Percentiles rank a stretch among this genome's conserved stretches.
phyloP scores from a whole-genome alignment of 2,113 vertebrate genomes.

The Megaceryle torquata region DNA sequence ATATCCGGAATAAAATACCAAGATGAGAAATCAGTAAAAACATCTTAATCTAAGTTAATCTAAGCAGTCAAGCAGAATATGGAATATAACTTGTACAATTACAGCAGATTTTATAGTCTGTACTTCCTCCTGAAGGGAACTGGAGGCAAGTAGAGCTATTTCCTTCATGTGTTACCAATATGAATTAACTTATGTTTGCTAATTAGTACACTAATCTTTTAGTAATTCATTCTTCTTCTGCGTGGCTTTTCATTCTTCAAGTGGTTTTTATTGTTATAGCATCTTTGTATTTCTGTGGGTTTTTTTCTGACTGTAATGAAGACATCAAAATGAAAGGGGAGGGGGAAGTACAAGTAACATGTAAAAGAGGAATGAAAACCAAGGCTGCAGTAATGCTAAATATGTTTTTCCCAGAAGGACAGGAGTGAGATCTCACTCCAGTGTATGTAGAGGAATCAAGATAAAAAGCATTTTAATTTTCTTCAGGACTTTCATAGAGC shows the following conservation, averaged over 20 bases:
- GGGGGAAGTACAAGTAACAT: background rate
- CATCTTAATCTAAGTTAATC: background rate
- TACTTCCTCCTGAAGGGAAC: background rate
- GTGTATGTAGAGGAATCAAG: background rate
- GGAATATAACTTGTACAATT: background rate
- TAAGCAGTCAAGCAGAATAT: background rate
- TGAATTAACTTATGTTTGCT: background rate
- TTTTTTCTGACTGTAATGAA: background rate
- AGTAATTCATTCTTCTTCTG: background rate
- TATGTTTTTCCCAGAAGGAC: background rate
- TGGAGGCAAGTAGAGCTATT: background rate
- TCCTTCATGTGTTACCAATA: background rate
- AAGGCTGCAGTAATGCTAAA: background rate
- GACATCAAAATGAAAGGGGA: background rate
- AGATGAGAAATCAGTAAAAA: background rate
- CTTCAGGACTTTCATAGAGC: background rate
- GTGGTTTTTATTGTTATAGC: background rate
- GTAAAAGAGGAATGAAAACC: background rate
- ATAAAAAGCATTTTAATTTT: background rate
- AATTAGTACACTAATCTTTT: background rate
- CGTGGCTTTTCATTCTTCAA: background rate
- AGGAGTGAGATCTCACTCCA: background rate
- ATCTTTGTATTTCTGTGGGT: background rate
- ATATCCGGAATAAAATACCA: background rate
- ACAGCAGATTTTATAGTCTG: background rate